phyloP scores from a whole-genome alignment of 2,888 invertebrate species.

The Tholera decimalis region DNA sequence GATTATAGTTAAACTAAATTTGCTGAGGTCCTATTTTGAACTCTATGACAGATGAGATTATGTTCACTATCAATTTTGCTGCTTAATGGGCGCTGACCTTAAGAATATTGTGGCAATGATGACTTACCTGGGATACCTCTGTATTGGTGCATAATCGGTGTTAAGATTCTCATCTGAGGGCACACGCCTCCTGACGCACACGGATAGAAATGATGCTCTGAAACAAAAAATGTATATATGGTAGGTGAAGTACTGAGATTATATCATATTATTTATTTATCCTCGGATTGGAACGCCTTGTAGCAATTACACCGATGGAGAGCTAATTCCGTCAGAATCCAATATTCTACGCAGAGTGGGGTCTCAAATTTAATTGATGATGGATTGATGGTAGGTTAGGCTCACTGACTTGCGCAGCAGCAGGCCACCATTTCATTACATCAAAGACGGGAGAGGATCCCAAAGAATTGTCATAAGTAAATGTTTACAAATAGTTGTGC shows the following conservation, averaged over 20 bases:
- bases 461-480: background rate
- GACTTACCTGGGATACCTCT: conserved; percentile 93
- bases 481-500: no score
- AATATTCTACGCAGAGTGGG: no score
- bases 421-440: no score
- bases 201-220: conserved; percentile 95
- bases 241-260: no score
- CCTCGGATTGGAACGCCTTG: no score
- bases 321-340: no score
- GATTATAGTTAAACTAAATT: no score
- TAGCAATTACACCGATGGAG: no score
- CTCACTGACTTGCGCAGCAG: no score
- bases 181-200: conserved; percentile 96
- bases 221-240: conserved; percentile 64
- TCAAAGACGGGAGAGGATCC: background rate
- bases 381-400: no score
- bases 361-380: no score
- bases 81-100: conserved; percentile 23
- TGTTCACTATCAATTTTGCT: background rate
- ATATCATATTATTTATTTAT: no score
- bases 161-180: conserved; percentile 97
- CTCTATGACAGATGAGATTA: background rate
- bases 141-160: conserved; percentile 95
- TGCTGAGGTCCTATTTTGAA: background rate
- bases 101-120: background rate